Evolutionary conservation across 2,797 vertebrate species (phyloP).

Genomic region (Sebastes paucispinis): DNA sequence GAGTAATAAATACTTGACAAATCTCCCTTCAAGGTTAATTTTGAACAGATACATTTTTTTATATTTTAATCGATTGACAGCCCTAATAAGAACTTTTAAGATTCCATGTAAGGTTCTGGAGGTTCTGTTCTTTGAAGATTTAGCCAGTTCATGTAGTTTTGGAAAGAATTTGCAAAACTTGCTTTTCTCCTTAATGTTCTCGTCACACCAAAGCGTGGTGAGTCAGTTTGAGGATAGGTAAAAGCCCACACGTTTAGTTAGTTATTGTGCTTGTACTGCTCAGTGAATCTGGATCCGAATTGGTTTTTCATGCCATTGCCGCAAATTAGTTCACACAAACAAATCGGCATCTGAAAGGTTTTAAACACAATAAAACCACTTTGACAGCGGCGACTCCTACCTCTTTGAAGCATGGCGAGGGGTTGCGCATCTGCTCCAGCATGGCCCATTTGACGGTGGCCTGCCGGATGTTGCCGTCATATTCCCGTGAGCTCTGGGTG

Average conservation of each 20-base stretch:
- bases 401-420: slow-evolving; percentile 98
- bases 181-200: not conserved
- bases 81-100: no score
- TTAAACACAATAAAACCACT: not conserved
- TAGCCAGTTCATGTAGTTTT: not conserved
- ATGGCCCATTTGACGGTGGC: slow-evolving; percentile 99
- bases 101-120: not conserved
- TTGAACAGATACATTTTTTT: no score
- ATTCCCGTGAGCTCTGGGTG: slow-evolving; percentile 97
- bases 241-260: not conserved
- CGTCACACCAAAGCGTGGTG: no score
- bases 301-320: not conserved
- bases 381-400: slow-evolving; percentile 63
- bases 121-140: not conserved
- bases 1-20: no score
- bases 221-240: no score
- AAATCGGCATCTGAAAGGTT: not conserved
- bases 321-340: not conserved
- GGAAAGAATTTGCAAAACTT: not conserved
- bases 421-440: slow-evolving; percentile 97
- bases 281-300: not conserved
- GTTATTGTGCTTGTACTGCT: not conserved
- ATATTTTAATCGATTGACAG: no score
- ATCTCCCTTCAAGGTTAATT: no score
- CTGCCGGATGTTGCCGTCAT: slow-evolving; percentile 97